Percentiles rank a stretch among this genome's conserved stretches.
Evolutionary conservation across 2,888 invertebrate species (phyloP).

Genomic region (Cryptocephalus moraei): DNA sequence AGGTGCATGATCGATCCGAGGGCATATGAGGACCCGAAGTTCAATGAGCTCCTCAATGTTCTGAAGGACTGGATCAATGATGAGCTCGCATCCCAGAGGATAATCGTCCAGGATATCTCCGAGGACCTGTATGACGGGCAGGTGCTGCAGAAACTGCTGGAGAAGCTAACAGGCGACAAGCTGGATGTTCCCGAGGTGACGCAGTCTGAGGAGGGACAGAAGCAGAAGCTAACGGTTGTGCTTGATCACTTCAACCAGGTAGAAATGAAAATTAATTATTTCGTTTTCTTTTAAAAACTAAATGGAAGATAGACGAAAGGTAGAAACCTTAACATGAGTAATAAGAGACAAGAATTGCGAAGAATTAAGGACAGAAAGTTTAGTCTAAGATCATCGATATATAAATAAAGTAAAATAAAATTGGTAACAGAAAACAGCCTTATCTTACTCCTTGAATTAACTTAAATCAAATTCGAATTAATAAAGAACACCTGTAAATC

Average conservation of each 20-base stretch:
- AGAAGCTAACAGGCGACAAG: slow-evolving; percentile 79
- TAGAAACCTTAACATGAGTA: too few species aligned
- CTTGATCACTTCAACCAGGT: slow-evolving; percentile 77
- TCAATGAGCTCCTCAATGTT: slow-evolving; percentile 73
- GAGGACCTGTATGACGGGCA: slow-evolving; percentile 98
- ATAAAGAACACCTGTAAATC: too few species aligned
- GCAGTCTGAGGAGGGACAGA: slow-evolving; percentile 95
- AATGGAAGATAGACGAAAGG: too few species aligned
- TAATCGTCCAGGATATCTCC: slow-evolving; percentile 92
- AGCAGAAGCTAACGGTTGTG: slow-evolving; percentile 85
- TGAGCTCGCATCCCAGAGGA: slow-evolving; percentile 89
- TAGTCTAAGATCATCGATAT: too few species aligned
- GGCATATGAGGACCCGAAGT: slow-evolving; percentile 77
- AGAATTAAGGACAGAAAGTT: too few species aligned
- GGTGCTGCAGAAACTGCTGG: slow-evolving; percentile 61
- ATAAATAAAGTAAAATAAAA: too few species aligned
- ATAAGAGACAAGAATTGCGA: too few species aligned
- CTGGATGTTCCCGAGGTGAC: slow-evolving; percentile 97
- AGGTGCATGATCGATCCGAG: slow-evolving; percentile 88
- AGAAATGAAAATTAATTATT: too few species aligned
- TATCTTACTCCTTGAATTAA: too few species aligned
- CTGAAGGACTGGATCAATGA: slow-evolving; percentile 98
- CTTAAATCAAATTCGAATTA: too few species aligned
- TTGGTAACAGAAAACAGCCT: too few species aligned
- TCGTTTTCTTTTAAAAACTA: too few species aligned